Evolutionary conservation across 53 echinoderm and acorn worm species (phyloP).

Genomic region (Holothuria leucospilota): DNA sequence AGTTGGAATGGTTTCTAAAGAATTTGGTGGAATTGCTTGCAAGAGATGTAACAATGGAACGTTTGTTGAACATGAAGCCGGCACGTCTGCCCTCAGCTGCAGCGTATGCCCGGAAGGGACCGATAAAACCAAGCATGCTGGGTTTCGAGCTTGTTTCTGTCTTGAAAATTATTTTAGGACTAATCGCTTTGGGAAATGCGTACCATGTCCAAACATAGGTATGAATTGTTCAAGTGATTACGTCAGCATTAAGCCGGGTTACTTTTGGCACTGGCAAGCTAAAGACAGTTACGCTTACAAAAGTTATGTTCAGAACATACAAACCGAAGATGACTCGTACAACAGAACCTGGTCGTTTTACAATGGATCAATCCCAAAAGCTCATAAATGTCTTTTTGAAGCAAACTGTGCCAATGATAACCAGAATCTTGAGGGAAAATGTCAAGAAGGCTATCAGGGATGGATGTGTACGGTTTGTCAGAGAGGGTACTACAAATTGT

Average conservation of each 20-base stretch:
- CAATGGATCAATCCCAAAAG: not conserved
- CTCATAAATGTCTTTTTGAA: too few species aligned
- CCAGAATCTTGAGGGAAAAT: too few species aligned
- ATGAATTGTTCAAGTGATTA: not conserved
- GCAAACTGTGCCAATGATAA: too few species aligned
- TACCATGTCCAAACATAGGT: not conserved
- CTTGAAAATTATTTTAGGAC: not conserved
- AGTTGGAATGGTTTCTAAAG: not conserved
- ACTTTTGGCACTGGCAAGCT: not conserved
- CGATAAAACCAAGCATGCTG: not conserved
- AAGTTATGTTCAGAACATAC: not conserved
- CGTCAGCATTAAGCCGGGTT: not conserved
- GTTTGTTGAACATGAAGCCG: not conserved
- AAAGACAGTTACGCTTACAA: not conserved
- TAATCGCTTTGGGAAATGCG: not conserved
- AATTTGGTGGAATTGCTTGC: not conserved
- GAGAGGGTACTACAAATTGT: not conserved
- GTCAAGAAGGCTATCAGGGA: not conserved
- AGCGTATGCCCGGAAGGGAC: not conserved
- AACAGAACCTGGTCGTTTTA: not conserved
- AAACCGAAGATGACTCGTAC: not conserved
- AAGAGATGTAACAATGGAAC: not conserved
- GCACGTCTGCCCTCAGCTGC: not conserved
- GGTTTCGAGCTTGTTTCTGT: not conserved
- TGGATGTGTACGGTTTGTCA: constrained; percentile 3